Evolutionary conservation across 2,888 invertebrate species (phyloP).

Genomic region (Diaprepes abbreviatus): DNA sequence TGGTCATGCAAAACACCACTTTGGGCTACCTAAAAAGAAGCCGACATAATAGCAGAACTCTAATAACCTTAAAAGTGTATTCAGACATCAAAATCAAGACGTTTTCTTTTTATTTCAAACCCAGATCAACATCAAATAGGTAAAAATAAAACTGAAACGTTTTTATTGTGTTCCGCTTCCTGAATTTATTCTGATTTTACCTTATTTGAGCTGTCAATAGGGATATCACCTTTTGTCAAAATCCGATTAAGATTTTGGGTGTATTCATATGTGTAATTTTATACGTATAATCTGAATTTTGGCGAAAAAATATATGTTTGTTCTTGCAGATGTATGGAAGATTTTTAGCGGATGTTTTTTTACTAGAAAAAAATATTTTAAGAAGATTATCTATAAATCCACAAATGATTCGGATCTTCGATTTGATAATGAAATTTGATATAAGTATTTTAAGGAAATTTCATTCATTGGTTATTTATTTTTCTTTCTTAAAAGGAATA

Average conservation of each 20-base stretch:
- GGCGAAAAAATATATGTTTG: slow-evolving; percentile 37
- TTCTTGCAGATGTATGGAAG: slow-evolving; percentile 5
- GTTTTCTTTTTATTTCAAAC: slow-evolving; percentile 24
- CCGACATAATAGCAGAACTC: slow-evolving; percentile 28
- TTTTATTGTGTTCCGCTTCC: slow-evolving; percentile 18
- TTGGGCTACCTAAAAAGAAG: slow-evolving; percentile 14
- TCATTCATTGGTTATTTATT: too few relatives aligned
- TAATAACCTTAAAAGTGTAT: slow-evolving; percentile 23
- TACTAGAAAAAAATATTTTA: neutral
- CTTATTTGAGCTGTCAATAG: slow-evolving; percentile 36
- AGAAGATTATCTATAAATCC: neutral
- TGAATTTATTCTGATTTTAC: slow-evolving; percentile 24
- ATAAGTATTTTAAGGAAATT: too few relatives aligned
- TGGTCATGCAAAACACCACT: neutral
- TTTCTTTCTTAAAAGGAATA: too few relatives aligned
- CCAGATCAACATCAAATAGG: slow-evolving; percentile 40
- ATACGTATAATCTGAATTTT: slow-evolving; percentile 35
- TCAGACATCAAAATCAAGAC: slow-evolving; percentile 39
- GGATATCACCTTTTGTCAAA: slow-evolving; percentile 40
- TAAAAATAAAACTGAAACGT: slow-evolving; percentile 19
- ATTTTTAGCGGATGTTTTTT: slow-evolving; percentile 25
- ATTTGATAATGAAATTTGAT: too few relatives aligned
- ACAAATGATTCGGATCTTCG: too few relatives aligned
- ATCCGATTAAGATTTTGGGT: slow-evolving; percentile 38
- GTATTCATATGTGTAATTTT: slow-evolving; percentile 43